Conservation (phyloP, 2,113 vertebrate species). For the Dasypus novemcinctus region DNA sequence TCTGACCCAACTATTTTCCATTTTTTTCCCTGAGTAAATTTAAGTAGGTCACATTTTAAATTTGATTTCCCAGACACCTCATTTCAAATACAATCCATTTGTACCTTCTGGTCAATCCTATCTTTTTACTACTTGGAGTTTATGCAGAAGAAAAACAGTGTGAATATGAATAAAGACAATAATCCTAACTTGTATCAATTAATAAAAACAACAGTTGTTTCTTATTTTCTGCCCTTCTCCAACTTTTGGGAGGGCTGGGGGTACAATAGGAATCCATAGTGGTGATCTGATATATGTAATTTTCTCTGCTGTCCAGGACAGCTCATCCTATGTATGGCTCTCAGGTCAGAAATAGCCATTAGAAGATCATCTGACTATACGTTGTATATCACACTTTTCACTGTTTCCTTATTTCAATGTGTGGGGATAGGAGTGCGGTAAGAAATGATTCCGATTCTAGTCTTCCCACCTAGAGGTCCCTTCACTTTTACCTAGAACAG, state of each 20-base stretch:
- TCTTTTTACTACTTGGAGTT: neutral
- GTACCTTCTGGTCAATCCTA: slow-evolving; percentile 29
- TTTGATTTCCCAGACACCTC: slow-evolving; percentile 62
- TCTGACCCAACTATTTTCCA: slow-evolving; percentile 43
- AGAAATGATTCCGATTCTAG: neutral
- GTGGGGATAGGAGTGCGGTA: neutral
- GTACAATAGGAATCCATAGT: neutral
- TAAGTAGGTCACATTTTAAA: slow-evolving; percentile 71
- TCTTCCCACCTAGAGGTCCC: neutral
- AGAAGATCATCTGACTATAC: neutral
- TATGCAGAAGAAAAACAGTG: neutral
- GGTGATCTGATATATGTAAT: neutral
- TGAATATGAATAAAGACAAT: neutral
- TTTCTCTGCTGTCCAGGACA: neutral
- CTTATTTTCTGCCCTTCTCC: neutral
- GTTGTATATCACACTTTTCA: neutral
- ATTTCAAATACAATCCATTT: slow-evolving; percentile 61
- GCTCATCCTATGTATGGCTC: neutral
- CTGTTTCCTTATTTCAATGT: neutral
- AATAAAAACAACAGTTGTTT: neutral
- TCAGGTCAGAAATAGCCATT: neutral
- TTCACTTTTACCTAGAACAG: neutral
- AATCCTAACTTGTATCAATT: neutral
- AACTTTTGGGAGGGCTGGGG: neutral
- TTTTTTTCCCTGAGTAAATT: slow-evolving; percentile 48